These are phyloP conservation scores for Formica aserva DNA, from an alignment of 2,888 invertebrate species.

Conservation along the genomic window DNA sequence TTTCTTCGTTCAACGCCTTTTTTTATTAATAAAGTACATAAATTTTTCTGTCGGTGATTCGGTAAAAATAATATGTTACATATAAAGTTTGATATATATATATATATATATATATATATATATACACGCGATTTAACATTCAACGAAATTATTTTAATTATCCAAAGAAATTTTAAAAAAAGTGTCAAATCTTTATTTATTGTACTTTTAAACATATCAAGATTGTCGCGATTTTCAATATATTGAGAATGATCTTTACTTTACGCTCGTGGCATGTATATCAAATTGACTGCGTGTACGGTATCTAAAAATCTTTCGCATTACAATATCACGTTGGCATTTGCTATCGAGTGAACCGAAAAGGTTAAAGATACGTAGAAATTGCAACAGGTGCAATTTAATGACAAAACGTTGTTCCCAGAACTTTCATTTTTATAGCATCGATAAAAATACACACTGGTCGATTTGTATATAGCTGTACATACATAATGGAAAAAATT, in stretches of 20 bases:
- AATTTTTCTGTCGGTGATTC: not conserved
- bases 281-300: not conserved
- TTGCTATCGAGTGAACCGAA: not conserved
- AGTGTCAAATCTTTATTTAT: not conserved
- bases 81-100: not conserved
- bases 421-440: constrained; percentile 17
- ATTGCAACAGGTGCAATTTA: constrained; percentile 23
- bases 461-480: constrained; percentile 5
- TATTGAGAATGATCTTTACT: not conserved
- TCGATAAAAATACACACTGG: constrained; percentile 2
- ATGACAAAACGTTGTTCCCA: not conserved
- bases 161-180: too few species aligned
- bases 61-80: not conserved
- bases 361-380: not conserved
- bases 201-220: not conserved
- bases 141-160: not conserved
- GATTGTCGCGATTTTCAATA: not conserved
- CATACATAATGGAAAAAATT: not conserved
- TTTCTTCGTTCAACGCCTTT: not conserved
- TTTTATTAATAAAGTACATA: not conserved
- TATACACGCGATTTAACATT: not conserved
- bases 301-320: not conserved
- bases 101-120: not conserved
- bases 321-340: constrained; percentile 7
- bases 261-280: not conserved